phyloP scores from a whole-genome alignment of 2,888 invertebrate genomes.

The Gortyna flavago region DNA sequence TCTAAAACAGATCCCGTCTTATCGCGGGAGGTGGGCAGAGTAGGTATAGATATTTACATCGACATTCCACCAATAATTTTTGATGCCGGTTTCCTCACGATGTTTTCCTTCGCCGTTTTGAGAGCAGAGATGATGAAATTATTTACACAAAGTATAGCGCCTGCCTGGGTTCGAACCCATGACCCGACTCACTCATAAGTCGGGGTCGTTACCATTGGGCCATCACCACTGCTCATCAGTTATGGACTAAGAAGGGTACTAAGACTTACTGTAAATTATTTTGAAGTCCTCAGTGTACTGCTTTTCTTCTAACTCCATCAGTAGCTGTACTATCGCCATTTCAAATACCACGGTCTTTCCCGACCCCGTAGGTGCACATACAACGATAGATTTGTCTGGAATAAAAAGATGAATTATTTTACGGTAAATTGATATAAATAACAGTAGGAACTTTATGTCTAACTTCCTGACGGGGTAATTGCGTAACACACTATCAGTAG shows the following conservation, averaged over 20 bases:
- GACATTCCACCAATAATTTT: not conserved
- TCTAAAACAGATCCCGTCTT: too few species aligned
- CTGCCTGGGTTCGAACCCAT: not conserved
- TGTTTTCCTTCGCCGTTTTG: not conserved
- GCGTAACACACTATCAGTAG: not conserved
- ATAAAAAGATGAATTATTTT: constrained; percentile 26
- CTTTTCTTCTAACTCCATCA: constrained; percentile 89
- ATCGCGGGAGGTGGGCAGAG: not conserved
- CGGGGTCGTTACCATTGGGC: not conserved
- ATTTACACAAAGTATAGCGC: not conserved
- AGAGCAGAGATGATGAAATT: not conserved
- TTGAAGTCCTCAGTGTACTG: constrained; percentile 88
- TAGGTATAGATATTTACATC: not conserved
- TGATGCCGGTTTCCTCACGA: not conserved
- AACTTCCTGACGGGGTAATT: not conserved
- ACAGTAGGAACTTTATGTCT: not conserved
- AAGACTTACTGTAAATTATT: constrained; percentile 93
- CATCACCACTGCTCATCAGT: not conserved
- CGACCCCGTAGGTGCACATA: constrained; percentile 95
- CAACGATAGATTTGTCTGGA: constrained; percentile 92
- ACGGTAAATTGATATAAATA: not conserved
- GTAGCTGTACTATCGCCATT: constrained; percentile 92
- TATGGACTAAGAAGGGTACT: constrained; percentile 44
- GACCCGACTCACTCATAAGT: not conserved
- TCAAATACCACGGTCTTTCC: constrained; percentile 96